Base-by-base conservation (phyloP, 2,113 vertebrate genomes). In the Carettochelys insculpta region DNA sequence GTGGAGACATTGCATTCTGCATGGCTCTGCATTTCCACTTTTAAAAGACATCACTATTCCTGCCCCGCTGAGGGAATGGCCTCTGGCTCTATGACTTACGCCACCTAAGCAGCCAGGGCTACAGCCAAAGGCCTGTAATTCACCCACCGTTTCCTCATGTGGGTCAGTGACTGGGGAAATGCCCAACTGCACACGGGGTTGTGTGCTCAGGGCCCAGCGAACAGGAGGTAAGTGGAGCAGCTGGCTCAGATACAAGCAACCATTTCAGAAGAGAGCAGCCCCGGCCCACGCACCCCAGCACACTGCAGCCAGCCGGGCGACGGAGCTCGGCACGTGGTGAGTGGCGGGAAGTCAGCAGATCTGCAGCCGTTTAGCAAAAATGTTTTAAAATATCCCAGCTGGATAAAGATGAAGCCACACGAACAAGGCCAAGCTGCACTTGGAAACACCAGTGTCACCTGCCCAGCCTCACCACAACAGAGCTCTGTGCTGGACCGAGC, bases 111-210 rank as follows among this genome's bases (percentile, higher is more conserved):
- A 83, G 27, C 29, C 45, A 6, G 0, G 2, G 38, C 2, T 54
- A 47, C 6, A 54, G 83, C 52, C 9, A 1, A 71, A 77, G 73
- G n/a, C n/a, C 71, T 1, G 2, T 29, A 54, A 41, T 47, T 85
- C 54, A 22, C 2, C 3, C 87, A 11, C 31, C 34, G 3, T 50
- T 88, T 85, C 80, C 41, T 45, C 5, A 12, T 38, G 13, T 19
- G 38, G 31, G 34, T 6, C 77, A 54, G 76, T 0, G 10, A 84
- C 1, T 0, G 0, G n/a, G 81, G 77, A 52, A 65, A 68, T 17
- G 34, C 38, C 53, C 25, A 2, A 53, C 54, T 47, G 17, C 12
- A 10, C 56, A 38, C 3, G 24, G n/a, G 48, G 27, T 25, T 25
- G 5, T 5, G 17, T 20, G 38, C 51, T 29, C 34, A 38, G 48